Base-by-base conservation (phyloP, 2,888 invertebrate species). In the Mimachlamys varia region DNA sequence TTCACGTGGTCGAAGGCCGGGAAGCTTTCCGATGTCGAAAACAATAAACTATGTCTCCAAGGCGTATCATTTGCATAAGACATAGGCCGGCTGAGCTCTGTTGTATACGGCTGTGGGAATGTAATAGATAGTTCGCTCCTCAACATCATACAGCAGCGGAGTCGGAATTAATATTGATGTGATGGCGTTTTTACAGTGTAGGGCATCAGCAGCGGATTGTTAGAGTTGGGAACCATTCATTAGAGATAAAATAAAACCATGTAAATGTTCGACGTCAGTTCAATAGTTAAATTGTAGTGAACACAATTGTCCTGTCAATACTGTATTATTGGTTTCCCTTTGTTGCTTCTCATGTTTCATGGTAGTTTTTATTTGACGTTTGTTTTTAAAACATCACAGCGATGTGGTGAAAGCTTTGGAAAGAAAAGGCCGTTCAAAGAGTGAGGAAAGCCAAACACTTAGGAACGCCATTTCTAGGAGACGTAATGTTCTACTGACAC, bases 11-110 rank as follows among this genome's bases (percentile, higher is more conserved):
- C 58, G 58, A 58, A 58, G 22, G 22, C 13, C n/a, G 22, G 58
- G n/a, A 19, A 4, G 22, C 19, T 10, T 58, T 58, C 19, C 58
- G 58, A 19, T 58, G 19, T 22, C 19, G 22, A 19, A n/a, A 58
- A n/a, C 58, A 58, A 58, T 58, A 22, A 22, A 7, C 58, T 7
- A n/a, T n/a, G 58, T 58, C 58, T 58, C 13, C 22, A 58, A n/a
- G 58, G 58, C n/a, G 22, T 58, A 58, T 22, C 58, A 58, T 58
- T 58, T 58, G 58, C 58, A 58, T 58, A 58, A 58, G n/a, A 58
- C 58, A 58, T 58, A 58, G 15, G 19, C n/a, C 22, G 10, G 58
- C n/a, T 58, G 2, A 58, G 58, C 58, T n/a, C 22, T 22, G 15
- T 53, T 17, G 22, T 7, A 22, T n/a, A 62, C 2, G n/a, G 62